Conservation (phyloP, 2,797 vertebrate species). For the Rhynchotus rufescens region DNA sequence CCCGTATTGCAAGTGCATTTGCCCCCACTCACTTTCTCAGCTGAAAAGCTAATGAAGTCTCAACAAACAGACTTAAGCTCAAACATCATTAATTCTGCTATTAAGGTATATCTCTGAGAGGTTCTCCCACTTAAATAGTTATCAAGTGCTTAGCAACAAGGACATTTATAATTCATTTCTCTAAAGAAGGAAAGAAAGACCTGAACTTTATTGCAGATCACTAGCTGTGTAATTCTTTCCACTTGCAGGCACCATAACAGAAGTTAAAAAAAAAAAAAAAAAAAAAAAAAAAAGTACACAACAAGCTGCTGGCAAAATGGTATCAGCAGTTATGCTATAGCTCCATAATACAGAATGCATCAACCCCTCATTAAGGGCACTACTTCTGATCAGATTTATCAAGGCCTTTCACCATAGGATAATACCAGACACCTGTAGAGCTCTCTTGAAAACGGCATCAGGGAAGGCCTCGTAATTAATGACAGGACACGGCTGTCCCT, state of each 20-base stretch:
- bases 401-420: background rate
- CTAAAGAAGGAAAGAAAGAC: conserved; percentile 42
- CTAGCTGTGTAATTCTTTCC: conserved; percentile 29
- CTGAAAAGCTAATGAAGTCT: conserved; percentile 66
- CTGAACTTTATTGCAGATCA: conserved; percentile 48
- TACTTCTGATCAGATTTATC: background rate
- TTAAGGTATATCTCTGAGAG: conserved; percentile 62
- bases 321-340: background rate
- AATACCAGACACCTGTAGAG: background rate
- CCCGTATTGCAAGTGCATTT: background rate
- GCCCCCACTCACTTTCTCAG: background rate
- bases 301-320: background rate
- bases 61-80: conserved; percentile 65
- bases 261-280: background rate
- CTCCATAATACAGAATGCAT: background rate
- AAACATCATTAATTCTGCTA: conserved; percentile 71
- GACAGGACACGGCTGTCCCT: background rate
- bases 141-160: conserved; percentile 65
- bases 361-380: background rate
- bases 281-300: background rate
- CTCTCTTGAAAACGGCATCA: background rate
- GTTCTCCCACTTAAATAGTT: conserved; percentile 60
- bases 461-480: background rate
- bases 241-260: background rate
- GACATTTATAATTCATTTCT: conserved; percentile 63